These are phyloP conservation scores for Diaperis boleti DNA, from an alignment of 2,888 invertebrate species.

Conservation along the genomic window DNA sequence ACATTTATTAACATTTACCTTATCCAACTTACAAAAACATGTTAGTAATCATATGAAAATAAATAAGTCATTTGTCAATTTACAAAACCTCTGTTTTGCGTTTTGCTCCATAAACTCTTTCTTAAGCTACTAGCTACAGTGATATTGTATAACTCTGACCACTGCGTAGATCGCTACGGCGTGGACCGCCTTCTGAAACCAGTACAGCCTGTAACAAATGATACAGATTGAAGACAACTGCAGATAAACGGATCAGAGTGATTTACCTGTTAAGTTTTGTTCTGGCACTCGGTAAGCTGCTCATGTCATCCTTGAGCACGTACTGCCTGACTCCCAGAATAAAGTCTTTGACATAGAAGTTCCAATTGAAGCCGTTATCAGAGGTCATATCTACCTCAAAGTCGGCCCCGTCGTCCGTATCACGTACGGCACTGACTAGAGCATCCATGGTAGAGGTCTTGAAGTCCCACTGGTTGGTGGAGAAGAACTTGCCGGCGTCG, in stretches of 20 bases:
- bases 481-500: conserved; percentile 85
- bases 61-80: conserved; percentile 26
- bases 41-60: conserved; percentile 22
- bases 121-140: conserved; percentile 5
- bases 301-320: conserved; percentile 81
- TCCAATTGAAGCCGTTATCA: conserved; percentile 78
- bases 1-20: conserved; percentile 28
- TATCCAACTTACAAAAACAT: conserved; percentile 16
- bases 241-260: not conserved
- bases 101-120: conserved; percentile 9
- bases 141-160: conserved; percentile 5
- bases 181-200: conserved; percentile 75
- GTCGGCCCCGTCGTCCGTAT: conserved; percentile 69
- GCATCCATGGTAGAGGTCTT: conserved; percentile 74
- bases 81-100: conserved; percentile 2
- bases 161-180: conserved; percentile 69
- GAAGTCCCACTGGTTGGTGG: conserved; percentile 87
- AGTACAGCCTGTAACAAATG: conserved; percentile 73
- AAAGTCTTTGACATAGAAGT: conserved; percentile 82
- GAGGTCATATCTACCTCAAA: conserved; percentile 75
- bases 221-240: not conserved
- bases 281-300: conserved; percentile 74
- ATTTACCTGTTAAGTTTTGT: conserved; percentile 75
- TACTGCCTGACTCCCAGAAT: conserved; percentile 86
- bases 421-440: conserved; percentile 69